phyloP scores from a whole-genome alignment of 2,888 invertebrate genomes.

The Himalopsyche tibetana region DNA sequence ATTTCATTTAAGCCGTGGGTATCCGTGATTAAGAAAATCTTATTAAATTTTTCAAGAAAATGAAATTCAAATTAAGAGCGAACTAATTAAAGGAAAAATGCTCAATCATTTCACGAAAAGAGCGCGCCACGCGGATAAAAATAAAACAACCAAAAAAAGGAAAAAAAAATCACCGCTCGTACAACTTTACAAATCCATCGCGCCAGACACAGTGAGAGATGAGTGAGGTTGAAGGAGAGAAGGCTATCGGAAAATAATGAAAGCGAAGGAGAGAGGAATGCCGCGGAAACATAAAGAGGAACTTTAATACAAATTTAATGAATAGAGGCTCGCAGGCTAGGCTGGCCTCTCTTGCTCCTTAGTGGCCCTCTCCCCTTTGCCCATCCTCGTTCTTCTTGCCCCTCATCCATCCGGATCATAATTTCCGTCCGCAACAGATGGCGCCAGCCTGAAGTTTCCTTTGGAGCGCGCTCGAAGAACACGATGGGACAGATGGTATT shows the following conservation, averaged over 20 bases:
- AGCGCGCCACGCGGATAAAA: conserved; percentile 54
- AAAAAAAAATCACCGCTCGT: conserved; percentile 51
- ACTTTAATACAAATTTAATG: conserved; percentile 66
- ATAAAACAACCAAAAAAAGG: conserved; percentile 58
- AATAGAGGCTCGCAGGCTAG: conserved; percentile 60
- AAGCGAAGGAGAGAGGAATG: conserved; percentile 48
- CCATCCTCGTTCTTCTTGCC: conserved; percentile 24
- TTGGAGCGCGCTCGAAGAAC: conserved; percentile 58
- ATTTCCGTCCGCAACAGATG: conserved; percentile 66
- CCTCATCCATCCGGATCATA: conserved; percentile 57
- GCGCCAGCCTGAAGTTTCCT: conserved; percentile 64
- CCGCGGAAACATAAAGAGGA: conserved; percentile 62
- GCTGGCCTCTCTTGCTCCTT: conserved; percentile 42
- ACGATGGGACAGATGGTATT: conserved; percentile 65
- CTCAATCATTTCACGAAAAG: conserved; percentile 62
- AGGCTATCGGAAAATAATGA: conserved; percentile 33
- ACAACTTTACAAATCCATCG: conserved; percentile 48
- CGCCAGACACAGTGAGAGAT: conserved; percentile 40
- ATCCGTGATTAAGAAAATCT: conserved; percentile 51
- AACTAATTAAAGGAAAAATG: conserved; percentile 65
- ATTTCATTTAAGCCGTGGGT: conserved; percentile 23
- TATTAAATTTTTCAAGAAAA: conserved; percentile 55
- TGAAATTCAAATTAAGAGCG: conserved; percentile 64
- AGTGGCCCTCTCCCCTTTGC: conserved; percentile 36
- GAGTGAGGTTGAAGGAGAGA: conserved; percentile 41